Conservation (phyloP, 1,140 invertebrate species). For the Drosophila repleta region DNA sequence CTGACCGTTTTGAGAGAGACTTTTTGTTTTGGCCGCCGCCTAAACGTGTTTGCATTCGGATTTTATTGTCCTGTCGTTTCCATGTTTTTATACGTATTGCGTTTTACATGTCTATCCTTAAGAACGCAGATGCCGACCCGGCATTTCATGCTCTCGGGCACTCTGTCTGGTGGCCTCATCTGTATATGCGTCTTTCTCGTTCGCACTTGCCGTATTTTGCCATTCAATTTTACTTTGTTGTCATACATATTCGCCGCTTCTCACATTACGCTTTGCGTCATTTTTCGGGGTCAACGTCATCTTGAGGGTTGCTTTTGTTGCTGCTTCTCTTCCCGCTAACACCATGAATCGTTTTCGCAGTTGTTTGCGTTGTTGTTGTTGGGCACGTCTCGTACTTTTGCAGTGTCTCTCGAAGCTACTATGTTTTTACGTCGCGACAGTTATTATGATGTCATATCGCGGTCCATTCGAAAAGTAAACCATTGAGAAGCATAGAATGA, state of each 20-base stretch:
- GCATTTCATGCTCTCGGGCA: conserved; percentile 12
- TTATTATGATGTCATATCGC: conserved; percentile 31
- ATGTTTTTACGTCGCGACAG: conserved; percentile 31
- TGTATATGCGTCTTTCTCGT: conserved; percentile 40
- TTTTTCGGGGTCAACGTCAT: conserved; percentile 82
- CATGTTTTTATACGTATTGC: conserved; percentile 78
- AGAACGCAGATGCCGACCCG: conserved; percentile 43
- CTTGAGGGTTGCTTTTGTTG: conserved; percentile 68
- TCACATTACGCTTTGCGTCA: conserved; percentile 80
- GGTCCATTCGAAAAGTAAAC: conserved; percentile 8
- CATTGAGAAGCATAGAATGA: too few species aligned
- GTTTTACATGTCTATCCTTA: conserved; percentile 76
- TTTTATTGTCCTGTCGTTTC: conserved; percentile 60
- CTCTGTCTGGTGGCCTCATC: conserved; percentile 9
- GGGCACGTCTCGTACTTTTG: conserved; percentile 57
- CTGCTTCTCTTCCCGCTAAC: conserved; percentile 49
- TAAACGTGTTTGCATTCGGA: conserved; percentile 45
- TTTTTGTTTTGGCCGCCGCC: conserved; percentile 47
- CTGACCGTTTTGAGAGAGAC: conserved; percentile 20
- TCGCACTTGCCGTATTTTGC: conserved; percentile 55
- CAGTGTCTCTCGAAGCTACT: conserved; percentile 24
- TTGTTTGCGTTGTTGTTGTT: conserved; percentile 40
- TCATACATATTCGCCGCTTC: conserved; percentile 74
- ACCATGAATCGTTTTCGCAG: conserved; percentile 47
- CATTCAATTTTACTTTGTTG: conserved; percentile 80